These are phyloP conservation scores for Cryptocheilus praepositus DNA, from an alignment of 2,888 invertebrate species.

Conservation along the genomic window DNA sequence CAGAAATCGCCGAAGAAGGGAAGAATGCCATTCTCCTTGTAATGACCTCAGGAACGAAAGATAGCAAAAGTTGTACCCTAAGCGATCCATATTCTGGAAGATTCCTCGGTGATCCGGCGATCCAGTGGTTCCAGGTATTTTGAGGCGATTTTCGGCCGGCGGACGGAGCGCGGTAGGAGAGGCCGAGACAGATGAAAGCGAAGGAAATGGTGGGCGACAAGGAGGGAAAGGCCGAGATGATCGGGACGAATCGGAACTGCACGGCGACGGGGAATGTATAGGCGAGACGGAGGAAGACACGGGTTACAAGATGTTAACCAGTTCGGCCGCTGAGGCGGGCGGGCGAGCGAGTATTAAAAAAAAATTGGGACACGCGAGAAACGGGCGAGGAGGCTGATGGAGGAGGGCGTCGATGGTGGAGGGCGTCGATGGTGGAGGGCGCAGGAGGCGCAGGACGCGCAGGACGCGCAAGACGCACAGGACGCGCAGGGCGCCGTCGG, in stretches of 20 bases:
- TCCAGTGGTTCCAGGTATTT: no score
- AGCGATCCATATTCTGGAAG: no score
- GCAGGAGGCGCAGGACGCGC: no score
- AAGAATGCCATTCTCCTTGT: no score
- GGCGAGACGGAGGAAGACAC: constrained; percentile 52
- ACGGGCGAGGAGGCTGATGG: constrained; percentile 33
- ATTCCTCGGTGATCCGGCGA: no score
- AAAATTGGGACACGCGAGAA: constrained; percentile 60
- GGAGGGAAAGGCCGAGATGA: not conserved
- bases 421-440: no score
- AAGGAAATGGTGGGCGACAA: not conserved
- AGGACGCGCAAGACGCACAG: no score
- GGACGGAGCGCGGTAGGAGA: no score
- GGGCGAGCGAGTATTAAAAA: constrained; percentile 48
- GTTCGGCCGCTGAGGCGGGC: constrained; percentile 53
- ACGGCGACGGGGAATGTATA: constrained; percentile 31
- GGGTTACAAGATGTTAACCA: constrained; percentile 64
- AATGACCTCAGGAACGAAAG: no score
- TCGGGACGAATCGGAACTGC: constrained; percentile 22
- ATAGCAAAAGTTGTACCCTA: no score
- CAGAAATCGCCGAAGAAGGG: no score
- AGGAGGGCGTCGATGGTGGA: no score
- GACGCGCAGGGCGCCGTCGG: constrained; percentile 45
- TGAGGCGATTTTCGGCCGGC: not conserved
- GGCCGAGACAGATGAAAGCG: not conserved